A percentile compares a stretch with the other conserved stretches of the same genome.
Evolutionary conservation across 2,797 vertebrate species (phyloP).

Genomic region (Discoglossus pictus): DNA sequence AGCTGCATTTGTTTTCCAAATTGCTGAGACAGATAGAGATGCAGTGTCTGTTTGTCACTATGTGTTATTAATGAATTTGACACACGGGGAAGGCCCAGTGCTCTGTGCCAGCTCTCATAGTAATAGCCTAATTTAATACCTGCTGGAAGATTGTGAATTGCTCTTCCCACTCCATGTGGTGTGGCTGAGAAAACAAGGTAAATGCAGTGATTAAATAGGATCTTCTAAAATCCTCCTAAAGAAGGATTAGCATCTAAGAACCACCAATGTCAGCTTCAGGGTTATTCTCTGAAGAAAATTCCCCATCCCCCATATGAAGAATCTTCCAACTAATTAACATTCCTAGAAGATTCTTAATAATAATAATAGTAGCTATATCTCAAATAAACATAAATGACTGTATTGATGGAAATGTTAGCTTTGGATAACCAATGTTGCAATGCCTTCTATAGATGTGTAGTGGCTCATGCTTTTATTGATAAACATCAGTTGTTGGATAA

Average conservation of each 20-base stretch:
- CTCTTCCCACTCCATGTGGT: not conserved
- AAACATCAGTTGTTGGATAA: too few species aligned
- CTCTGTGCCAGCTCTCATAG: conserved; percentile 23
- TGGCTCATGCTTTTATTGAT: too few species aligned
- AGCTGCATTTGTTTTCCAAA: not conserved
- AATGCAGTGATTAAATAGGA: conserved; percentile 64
- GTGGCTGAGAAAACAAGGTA: conserved; percentile 53
- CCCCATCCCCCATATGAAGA: conserved; percentile 28
- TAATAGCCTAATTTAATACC: conserved; percentile 43
- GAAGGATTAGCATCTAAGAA: conserved; percentile 69
- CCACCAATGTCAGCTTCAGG: conserved; percentile 66
- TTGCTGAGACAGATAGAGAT: not conserved
- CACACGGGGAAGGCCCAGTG: conserved; percentile 12
- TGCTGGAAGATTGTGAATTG: conserved; percentile 39
- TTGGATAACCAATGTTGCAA: too few species aligned
- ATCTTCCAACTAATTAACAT: too few species aligned
- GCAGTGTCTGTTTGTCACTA: not conserved
- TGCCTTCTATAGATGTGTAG: too few species aligned
- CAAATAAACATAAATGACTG: too few species aligned
- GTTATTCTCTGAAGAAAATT: conserved; percentile 55
- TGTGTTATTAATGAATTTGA: conserved; percentile 32
- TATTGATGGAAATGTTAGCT: too few species aligned
- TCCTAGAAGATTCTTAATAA: too few species aligned
- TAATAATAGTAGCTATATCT: too few species aligned
- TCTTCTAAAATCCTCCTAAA: conserved; percentile 68